Percentiles rank a stretch among this genome's conserved stretches.
These are phyloP conservation scores for Bovichtus variegatus DNA, from an alignment of 2,797 vertebrate species.

Conservation along the genomic window DNA sequence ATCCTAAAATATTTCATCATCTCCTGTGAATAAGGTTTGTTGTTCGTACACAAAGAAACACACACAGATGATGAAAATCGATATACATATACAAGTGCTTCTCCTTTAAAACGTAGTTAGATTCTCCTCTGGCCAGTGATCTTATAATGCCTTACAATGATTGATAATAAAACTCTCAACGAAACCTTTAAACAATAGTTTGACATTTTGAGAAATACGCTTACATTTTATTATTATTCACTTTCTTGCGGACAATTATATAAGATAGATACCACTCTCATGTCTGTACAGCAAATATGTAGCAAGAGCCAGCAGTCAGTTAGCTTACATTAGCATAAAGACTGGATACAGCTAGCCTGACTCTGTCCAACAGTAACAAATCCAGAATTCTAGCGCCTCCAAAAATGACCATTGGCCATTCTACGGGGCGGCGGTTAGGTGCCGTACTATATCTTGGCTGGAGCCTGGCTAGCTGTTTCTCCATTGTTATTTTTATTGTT, in stretches of 20 bases:
- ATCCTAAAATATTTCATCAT: not conserved
- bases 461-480: not conserved
- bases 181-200: not conserved
- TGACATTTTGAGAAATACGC: not conserved
- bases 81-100: not conserved
- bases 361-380: not conserved
- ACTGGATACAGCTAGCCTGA: not conserved
- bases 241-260: not conserved
- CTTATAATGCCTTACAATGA: not conserved
- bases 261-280: not conserved
- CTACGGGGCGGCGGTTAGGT: not conserved
- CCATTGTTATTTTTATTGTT: too few relatives aligned
- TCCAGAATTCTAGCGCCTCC: not conserved
- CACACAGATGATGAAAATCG: not conserved
- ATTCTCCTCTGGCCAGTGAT: not conserved
- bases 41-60: not conserved
- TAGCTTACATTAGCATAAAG: not conserved
- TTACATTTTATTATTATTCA: too few relatives aligned
- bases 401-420: not conserved
- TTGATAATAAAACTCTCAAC: not conserved
- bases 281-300: too few relatives aligned
- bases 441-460: not conserved
- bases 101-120: not conserved
- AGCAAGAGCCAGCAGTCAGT: not conserved
- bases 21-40: not conserved